These are phyloP conservation scores for Spea hammondii DNA, from an alignment of 2,797 vertebrate genomes.

Conservation along the genomic window DNA sequence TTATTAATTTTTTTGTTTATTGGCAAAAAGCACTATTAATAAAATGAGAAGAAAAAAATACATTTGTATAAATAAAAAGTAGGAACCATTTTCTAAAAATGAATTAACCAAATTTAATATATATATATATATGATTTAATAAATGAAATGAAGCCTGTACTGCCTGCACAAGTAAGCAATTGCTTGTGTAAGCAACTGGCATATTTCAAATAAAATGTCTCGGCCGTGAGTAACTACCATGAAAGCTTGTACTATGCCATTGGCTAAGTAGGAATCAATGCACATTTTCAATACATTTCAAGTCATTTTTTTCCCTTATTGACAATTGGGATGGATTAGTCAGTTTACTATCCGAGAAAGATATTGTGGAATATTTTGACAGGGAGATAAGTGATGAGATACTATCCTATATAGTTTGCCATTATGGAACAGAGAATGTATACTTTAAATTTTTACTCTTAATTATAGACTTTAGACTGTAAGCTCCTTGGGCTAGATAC, in stretches of 20 bases:
- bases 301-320: background rate
- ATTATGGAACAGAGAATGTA: too few species aligned
- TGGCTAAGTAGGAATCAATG: conserved; percentile 7
- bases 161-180: too few species aligned
- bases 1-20: background rate
- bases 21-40: conserved; percentile 23
- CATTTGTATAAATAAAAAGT: conserved; percentile 16
- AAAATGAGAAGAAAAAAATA: conserved; percentile 21
- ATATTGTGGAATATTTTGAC: background rate
- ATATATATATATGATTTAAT: too few species aligned
- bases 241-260: background rate
- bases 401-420: too few species aligned
- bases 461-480: too few species aligned
- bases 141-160: too few species aligned
- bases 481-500: too few species aligned
- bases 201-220: background rate
- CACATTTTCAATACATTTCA: conserved; percentile 6
- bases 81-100: background rate
- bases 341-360: background rate
- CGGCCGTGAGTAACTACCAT: background rate
- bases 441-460: too few species aligned
- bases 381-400: too few species aligned
- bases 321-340: background rate
- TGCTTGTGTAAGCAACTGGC: background rate
- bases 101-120: background rate